Conservation (phyloP, 2,113 vertebrate species). For the Poecile atricapillus region DNA sequence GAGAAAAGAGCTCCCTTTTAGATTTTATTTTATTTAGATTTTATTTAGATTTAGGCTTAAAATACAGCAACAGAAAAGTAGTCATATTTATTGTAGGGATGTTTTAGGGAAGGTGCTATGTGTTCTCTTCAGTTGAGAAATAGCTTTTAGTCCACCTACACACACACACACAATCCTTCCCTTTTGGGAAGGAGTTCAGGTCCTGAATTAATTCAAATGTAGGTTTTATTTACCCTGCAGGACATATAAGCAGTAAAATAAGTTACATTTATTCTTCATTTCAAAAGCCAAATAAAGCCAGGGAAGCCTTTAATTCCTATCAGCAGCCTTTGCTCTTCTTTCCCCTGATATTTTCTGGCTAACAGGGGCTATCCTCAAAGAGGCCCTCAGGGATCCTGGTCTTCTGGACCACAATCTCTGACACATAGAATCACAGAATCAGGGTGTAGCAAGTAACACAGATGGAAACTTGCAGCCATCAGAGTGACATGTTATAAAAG, state of each 20-base stretch:
- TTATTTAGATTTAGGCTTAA: not conserved
- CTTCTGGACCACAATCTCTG: not conserved
- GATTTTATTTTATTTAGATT: not conserved
- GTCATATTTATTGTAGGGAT: not conserved
- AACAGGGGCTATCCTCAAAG: accelerated
- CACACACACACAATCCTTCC: not conserved
- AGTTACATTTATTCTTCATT: not conserved
- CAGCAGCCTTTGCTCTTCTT: not conserved
- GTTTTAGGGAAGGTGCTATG: not conserved
- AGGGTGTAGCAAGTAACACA: not conserved
- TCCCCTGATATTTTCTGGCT: not conserved
- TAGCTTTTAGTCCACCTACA: not conserved
- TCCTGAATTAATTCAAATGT: not conserved
- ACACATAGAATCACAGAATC: not conserved
- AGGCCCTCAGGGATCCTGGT: not conserved
- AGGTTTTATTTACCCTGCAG: not conserved
- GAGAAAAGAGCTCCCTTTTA: not conserved
- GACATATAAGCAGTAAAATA: not conserved
- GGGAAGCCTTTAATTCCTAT: not conserved
- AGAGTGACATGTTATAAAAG: not conserved
- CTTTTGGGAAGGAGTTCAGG: not conserved
- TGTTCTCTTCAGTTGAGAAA: not conserved
- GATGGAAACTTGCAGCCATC: not conserved
- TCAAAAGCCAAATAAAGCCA: not conserved
- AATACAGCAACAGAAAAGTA: not conserved